Percentiles rank a stretch among this genome's conserved stretches.
phyloP scores from a whole-genome alignment of 1,140 invertebrate species.

The Aleiodes sp. region DNA sequence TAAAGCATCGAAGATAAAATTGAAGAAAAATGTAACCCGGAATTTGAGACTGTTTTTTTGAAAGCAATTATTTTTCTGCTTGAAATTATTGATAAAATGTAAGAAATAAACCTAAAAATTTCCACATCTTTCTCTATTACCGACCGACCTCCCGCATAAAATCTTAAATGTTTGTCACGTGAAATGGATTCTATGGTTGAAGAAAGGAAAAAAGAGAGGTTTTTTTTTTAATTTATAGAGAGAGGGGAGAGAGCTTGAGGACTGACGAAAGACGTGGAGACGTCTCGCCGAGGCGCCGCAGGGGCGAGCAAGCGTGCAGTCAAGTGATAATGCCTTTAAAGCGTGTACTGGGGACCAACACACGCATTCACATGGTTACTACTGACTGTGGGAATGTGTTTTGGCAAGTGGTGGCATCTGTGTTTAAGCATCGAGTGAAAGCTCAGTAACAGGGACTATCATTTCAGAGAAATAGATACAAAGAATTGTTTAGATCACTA shows the following conservation, averaged over 20 bases:
- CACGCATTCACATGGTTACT: not conserved
- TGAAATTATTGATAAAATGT: too few relatives aligned
- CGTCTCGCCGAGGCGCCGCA: constrained; percentile 3
- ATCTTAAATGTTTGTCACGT: too few relatives aligned
- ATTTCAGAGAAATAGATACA: not conserved
- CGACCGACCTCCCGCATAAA: too few relatives aligned
- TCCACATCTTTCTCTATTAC: too few relatives aligned
- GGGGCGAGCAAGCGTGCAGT: constrained; percentile 23
- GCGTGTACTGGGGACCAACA: not conserved
- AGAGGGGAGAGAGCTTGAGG: not conserved
- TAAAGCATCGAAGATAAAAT: too few relatives aligned
- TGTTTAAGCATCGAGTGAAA: constrained; percentile 40
- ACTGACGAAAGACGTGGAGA: constrained; percentile 18
- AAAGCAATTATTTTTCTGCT: too few relatives aligned
- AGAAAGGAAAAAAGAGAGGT: too few relatives aligned
- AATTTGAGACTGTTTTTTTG: too few relatives aligned
- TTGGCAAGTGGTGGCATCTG: constrained; percentile 56
- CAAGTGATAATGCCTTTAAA: constrained; percentile 37
- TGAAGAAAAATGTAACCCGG: too few relatives aligned
- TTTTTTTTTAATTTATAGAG: too few relatives aligned
- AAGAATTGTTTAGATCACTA: not conserved
- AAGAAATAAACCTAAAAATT: too few relatives aligned
- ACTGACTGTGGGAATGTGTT: constrained; percentile 38
- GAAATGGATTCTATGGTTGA: too few relatives aligned
- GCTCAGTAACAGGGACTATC: not conserved